A percentile compares a stretch with the other conserved stretches of the same genome.
Evolutionary conservation across 2,888 invertebrate species (phyloP).

Genomic region (Pandemis cinnamomeana): DNA sequence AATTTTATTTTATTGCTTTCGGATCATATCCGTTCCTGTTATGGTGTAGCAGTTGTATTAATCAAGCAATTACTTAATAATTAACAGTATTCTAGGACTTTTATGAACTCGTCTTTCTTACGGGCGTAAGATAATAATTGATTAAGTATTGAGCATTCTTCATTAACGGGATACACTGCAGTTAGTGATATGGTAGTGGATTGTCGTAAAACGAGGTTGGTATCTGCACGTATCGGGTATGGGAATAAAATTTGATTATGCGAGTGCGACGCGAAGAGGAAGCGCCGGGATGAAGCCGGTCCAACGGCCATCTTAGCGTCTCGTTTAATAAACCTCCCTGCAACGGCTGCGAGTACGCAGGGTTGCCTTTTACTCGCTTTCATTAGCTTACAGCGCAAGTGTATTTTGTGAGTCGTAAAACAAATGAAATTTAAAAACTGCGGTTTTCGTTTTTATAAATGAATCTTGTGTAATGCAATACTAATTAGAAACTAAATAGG

Average conservation of each 20-base stretch:
- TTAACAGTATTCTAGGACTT: not conserved
- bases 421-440: not conserved
- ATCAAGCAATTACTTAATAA: not conserved
- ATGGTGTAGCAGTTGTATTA: not conserved
- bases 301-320: conserved; percentile 78
- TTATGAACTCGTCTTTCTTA: not conserved
- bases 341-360: conserved; percentile 75
- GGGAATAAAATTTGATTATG: conserved; percentile 48
- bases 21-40: not conserved
- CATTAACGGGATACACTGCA: not conserved
- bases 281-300: conserved; percentile 78
- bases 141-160: not conserved
- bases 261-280: conserved; percentile 70
- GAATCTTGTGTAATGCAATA: too few species aligned
- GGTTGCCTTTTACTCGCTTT: conserved; percentile 55
- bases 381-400: not conserved
- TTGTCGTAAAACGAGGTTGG: not conserved
- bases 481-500: too few species aligned
- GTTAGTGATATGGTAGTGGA: not conserved
- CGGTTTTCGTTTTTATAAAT: not conserved
- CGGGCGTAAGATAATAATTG: too few species aligned
- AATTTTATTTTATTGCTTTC: conserved; percentile 9
- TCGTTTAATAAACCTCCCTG: conserved; percentile 77
- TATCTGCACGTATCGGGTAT: conserved; percentile 3
- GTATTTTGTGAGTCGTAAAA: not conserved